Percentiles rank a stretch among this genome's conserved stretches.
Conservation (phyloP, 2,797 vertebrate species). For the Denticeps clupeoides region DNA sequence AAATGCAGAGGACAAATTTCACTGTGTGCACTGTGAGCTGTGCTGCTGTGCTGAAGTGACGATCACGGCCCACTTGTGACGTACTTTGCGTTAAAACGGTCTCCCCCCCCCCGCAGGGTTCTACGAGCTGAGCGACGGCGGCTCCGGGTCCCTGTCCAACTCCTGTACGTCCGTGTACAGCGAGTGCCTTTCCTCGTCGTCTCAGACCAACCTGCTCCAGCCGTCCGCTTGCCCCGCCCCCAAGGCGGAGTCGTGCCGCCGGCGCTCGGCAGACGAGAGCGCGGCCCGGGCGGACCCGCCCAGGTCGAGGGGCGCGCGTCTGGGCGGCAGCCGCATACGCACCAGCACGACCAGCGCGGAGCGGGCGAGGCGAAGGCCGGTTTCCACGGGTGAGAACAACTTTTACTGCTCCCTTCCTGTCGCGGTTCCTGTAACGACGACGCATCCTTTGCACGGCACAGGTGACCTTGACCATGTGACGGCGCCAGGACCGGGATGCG, state of each 20-base stretch:
- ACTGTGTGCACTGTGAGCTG: too few species aligned
- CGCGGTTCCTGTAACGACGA: not conserved
- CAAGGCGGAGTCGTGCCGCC: constrained; percentile 49
- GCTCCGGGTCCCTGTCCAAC: constrained; percentile 84
- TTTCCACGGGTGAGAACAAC: constrained; percentile 87
- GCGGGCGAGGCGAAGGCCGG: constrained; percentile 66
- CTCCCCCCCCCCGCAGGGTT: constrained; percentile 64
- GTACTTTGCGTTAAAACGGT: too few species aligned
- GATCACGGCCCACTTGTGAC: too few species aligned
- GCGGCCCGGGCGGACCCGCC: constrained; percentile 51
- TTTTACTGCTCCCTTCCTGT: not conserved
- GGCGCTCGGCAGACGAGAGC: constrained; percentile 77
- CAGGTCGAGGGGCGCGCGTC: constrained; percentile 50
- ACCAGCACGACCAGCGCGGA: constrained; percentile 38
- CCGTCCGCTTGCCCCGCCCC: constrained; percentile 34
- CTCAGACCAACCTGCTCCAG: constrained; percentile 61
- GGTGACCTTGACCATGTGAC: constrained; percentile 79
- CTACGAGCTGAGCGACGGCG: constrained; percentile 86
- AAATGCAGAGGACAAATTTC: too few species aligned
- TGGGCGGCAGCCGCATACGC: constrained; percentile 52
- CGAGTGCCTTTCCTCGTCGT: constrained; percentile 68
- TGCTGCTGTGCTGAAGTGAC: too few species aligned
- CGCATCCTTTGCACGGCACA: constrained; percentile 32
- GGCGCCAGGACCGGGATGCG: constrained; percentile 42
- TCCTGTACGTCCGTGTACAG: constrained; percentile 91